These are phyloP conservation scores for Gryon sp. DNA, from an alignment of 1,140 invertebrate genomes.

Conservation along the genomic window DNA sequence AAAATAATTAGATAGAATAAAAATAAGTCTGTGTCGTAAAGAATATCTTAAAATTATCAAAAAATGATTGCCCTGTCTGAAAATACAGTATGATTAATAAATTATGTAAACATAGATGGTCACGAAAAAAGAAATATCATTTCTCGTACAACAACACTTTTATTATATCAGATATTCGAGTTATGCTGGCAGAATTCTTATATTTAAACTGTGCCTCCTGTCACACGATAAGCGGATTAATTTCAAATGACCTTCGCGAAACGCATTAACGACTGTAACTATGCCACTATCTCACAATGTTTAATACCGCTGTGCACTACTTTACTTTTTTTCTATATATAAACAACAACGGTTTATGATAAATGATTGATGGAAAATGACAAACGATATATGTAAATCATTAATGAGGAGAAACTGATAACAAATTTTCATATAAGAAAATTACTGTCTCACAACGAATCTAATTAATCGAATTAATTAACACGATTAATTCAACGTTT, in stretches of 20 bases:
- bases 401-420: no score
- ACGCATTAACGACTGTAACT: conserved; percentile 46
- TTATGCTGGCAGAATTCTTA: conserved; percentile 33
- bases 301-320: conserved; percentile 11
- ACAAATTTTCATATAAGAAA: no score
- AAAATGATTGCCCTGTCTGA: no score
- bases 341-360: not conserved
- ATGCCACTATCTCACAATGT: conserved; percentile 20
- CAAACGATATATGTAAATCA: no score
- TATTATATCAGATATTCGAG: conserved; percentile 45
- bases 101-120: conserved; percentile 36
- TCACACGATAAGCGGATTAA: conserved; percentile 49
- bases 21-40: no score
- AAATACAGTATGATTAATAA: conserved; percentile 16
- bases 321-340: not conserved
- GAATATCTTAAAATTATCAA: no score
- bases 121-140: conserved; percentile 23
- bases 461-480: no score
- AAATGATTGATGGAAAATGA: not conserved
- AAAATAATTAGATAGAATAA: no score
- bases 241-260: conserved; percentile 46
- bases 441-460: no score
- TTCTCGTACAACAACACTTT: conserved; percentile 38
- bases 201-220: conserved; percentile 45
- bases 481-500: no score